Evolutionary conservation across 2,113 vertebrate species (phyloP).

Genomic region (Petrocephalus microphthalmus): DNA sequence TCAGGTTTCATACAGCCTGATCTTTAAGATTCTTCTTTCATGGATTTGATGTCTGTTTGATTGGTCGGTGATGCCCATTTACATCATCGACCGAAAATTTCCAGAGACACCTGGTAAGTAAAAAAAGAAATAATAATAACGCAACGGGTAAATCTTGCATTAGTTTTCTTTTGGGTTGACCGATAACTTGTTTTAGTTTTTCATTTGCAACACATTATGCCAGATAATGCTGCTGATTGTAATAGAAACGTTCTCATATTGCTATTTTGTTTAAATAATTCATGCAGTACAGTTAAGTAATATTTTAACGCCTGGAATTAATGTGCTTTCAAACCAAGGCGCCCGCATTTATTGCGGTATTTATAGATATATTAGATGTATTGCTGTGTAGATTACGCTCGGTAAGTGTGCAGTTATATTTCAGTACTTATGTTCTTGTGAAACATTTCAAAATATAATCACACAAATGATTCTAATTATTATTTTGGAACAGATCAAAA

Average conservation of each 20-base stretch:
- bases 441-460: neutral
- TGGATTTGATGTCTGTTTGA: constrained; percentile 51
- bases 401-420: neutral
- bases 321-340: neutral
- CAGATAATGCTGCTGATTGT: neutral
- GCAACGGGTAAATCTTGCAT: neutral
- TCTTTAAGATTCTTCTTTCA: constrained; percentile 30
- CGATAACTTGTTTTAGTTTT: neutral
- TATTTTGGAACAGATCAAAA: neutral
- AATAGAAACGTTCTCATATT: neutral
- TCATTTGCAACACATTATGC: neutral
- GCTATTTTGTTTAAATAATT: neutral
- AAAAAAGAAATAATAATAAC: neutral
- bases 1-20: constrained; percentile 41
- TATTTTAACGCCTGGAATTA: neutral
- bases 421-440: neutral
- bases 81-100: constrained; percentile 64
- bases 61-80: constrained; percentile 61
- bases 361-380: neutral
- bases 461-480: neutral
- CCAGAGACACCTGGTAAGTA: constrained; percentile 65
- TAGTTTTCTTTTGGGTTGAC: neutral
- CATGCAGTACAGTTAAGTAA: neutral
- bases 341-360: neutral
- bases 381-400: neutral